A percentile compares a stretch with the other conserved stretches of the same genome.
Conservation (phyloP, 2,113 vertebrate species). For the Sula dactylatra region DNA sequence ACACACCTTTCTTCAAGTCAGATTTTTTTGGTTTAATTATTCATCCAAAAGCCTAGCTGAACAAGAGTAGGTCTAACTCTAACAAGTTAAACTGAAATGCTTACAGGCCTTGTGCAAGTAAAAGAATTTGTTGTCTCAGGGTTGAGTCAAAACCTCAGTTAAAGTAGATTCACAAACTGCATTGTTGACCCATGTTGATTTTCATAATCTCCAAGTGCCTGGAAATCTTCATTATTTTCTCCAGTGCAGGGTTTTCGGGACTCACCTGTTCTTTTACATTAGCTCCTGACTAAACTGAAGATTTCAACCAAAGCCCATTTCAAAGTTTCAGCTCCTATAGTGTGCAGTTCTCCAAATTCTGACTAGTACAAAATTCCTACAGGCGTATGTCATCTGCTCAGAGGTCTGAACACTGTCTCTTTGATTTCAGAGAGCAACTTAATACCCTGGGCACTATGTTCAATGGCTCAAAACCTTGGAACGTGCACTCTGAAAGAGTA, state of each 20-base stretch:
- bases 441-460: neutral
- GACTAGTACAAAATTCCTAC: neutral
- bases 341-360: neutral
- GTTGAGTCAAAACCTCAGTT: neutral
- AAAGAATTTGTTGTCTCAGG: neutral
- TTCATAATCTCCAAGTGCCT: neutral
- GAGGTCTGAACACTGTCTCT: neutral
- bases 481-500: neutral
- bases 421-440: neutral
- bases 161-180: neutral
- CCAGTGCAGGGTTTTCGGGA: neutral
- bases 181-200: accelerated
- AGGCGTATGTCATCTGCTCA: neutral
- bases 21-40: neutral
- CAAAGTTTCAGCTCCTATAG: neutral
- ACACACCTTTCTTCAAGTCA: neutral
- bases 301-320: neutral
- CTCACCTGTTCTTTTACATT: neutral
- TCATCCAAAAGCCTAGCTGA: neutral
- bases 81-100: neutral
- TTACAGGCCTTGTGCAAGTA: neutral
- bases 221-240: neutral
- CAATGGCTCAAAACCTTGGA: neutral
- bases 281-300: neutral
- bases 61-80: neutral